Base-by-base conservation (phyloP, 1,140 invertebrate genomes). In the Eueides isabella region DNA sequence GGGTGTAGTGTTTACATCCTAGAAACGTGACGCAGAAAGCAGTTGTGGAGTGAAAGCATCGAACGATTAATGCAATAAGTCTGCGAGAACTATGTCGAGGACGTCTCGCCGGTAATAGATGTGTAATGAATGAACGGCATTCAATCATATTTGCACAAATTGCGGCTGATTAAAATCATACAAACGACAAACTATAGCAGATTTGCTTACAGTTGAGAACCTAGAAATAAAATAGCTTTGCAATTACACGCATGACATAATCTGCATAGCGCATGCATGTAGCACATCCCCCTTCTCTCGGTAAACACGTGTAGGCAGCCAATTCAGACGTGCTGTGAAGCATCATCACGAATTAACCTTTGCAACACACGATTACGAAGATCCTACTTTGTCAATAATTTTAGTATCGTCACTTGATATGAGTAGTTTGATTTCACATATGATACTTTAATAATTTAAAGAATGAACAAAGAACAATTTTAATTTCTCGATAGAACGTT, bases 21-120 rank as follows among this genome's bases (percentile, higher is more conserved):
- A 90, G 90, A 88, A 89, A 87, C 86, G 87, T 91, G 89, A 92
- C 85, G 89, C 86, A 85, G 90, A 92, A 88, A 89, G 85, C 85
- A 82, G 81, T 80, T 75, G 82, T 72, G 78, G 80, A 86, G 91
- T 90, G 91, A 92, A 92, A 92, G 90, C 91, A 89, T 85, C 86
- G 77, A 84, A 82, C 85, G 84, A 84, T 89, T 91, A 89, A 86
- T 88, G 86, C 85, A 88, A 88, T 84, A 79, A 81, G 79, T 82
- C 76, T 85, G 85, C 77, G 78, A 74, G 81, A 87, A 86, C 83
- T 87, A 78, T 87, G 87, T 85, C 87, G 86, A 87, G 86, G 86
- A 88, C 87, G 82, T 74, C 77, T 74, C 61, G 77, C 61, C 78
- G 61, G 66, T 80, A 76, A 85, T 85, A 81, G 82, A 85, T 85